Conservation (phyloP, 64 coral and sea anemone genomes). For the Montipora sp. region DNA sequence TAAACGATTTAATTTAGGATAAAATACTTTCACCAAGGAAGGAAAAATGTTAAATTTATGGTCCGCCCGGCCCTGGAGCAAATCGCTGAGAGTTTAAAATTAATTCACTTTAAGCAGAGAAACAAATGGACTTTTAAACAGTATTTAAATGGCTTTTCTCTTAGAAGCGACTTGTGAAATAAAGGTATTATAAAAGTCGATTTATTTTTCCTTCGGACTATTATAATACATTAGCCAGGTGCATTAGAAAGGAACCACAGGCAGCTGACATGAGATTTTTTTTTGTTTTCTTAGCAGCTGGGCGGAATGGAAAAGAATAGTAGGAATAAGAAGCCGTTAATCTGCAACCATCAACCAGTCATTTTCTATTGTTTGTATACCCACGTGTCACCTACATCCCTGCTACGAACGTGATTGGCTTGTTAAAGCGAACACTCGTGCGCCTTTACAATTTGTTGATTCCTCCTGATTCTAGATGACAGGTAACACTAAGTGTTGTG, state of each 20-base stretch:
- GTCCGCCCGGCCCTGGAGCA: background rate
- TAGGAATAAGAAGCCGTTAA: conserved; percentile 73
- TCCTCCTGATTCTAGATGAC: conserved; percentile 51
- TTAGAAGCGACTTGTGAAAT: background rate
- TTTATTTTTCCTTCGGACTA: background rate
- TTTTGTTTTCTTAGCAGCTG: conserved; percentile 59
- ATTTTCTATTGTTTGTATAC: conserved; percentile 63
- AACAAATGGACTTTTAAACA: background rate
- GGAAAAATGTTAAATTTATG: conserved; percentile 35
- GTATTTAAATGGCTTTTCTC: background rate
- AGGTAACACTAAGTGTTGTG: conserved; percentile 41
- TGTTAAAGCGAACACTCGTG: conserved; percentile 33
- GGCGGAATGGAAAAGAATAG: conserved; percentile 51
- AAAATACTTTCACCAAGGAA: conserved; percentile 52
- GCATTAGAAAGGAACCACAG: background rate
- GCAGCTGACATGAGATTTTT: conserved; percentile 64
- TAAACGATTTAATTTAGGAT: conserved; percentile 71
- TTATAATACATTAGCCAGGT: conserved; percentile 36
- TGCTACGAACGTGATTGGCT: conserved; percentile 54
- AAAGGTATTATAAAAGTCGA: background rate
- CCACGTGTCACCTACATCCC: conserved; percentile 67
- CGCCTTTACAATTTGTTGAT: conserved; percentile 57
- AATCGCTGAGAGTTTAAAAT: background rate
- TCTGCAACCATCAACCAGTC: conserved; percentile 43
- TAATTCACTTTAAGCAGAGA: background rate